Base-by-base conservation (phyloP, 1,140 invertebrate species). In the Caerostris extrusa region DNA sequence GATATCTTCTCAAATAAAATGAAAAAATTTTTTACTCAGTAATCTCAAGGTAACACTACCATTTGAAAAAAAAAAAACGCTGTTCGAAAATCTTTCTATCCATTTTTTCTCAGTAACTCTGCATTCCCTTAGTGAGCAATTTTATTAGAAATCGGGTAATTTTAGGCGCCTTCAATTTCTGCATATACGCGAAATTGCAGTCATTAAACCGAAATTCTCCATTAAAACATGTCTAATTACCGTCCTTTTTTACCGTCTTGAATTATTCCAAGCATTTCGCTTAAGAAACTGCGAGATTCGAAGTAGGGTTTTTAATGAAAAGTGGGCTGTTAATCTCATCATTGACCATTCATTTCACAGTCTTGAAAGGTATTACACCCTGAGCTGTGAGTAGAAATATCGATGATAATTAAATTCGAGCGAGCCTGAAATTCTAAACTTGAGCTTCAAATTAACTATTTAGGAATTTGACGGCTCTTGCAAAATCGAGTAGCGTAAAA, bases 201-300 rank as follows among this genome's bases (percentile, higher is more conserved):
- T 77, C 71, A 50, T 77, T 77, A 77, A 77, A 58, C 55, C 57
- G 19, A 56, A 85, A 85, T 85, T 85, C 55, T 58, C 3, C 53
- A 10, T 58, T 85, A 58, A 85, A 53, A 85, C 82, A n/a, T 53
- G 55, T 57, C 56, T 85, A 57, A 58, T 85, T 85, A 57, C 57
- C 3, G 56, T 7, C 4, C 8, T 85, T 85, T 56, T 85, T 58
- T 56, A 83, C 34, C 5, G 17, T 58, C 12, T 55, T 85, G 53
- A 85, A 19, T 85, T 85, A 57, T 57, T 85, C 82, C n/a, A 85
- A 58, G 82, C 57, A 85, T 85, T 85, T 85, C 82, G 55, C 57
- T 58, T 85, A 17, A 34, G 82, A 85, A 85, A 19, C 19, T 57
- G 82, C 50, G 61, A 67, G 61, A 17, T 85, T 85, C 56, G 57